A percentile compares a stretch with the other conserved stretches of the same genome.
Conservation (phyloP, 2,113 vertebrate species). For the Acanthisitta chloris region DNA sequence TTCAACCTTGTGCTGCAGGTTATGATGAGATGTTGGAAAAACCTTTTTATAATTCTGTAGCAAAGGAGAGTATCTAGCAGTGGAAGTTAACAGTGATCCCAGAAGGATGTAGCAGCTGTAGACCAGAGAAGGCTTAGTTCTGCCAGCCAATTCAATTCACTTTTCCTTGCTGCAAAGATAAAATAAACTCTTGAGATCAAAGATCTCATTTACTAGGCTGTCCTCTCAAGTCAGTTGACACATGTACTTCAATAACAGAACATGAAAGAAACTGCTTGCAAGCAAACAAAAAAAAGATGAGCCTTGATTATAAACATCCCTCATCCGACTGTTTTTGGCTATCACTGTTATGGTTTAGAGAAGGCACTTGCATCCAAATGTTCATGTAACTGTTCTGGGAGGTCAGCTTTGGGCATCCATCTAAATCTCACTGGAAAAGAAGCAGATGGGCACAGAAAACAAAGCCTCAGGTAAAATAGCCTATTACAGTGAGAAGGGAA, state of each 20-base stretch:
- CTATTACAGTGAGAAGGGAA: background rate
- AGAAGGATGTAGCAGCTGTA: slow-evolving; percentile 42
- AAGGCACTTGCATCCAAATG: background rate
- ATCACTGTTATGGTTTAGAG: background rate
- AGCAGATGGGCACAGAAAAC: background rate
- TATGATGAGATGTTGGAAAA: background rate
- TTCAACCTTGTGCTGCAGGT: background rate
- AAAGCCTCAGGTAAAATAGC: background rate
- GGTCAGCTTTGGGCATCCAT: background rate
- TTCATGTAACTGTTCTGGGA: background rate
- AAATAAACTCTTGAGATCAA: slow-evolving; percentile 67
- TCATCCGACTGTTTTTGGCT: background rate
- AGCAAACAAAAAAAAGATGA: slow-evolving; percentile 22
- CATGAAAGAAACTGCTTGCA: slow-evolving; percentile 38
- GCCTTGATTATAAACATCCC: slow-evolving; percentile 15
- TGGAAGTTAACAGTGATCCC: background rate
- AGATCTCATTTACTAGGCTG: slow-evolving; percentile 53
- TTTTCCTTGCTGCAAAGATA: slow-evolving; percentile 56
- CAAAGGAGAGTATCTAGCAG: background rate
- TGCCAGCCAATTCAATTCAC: slow-evolving; percentile 45
- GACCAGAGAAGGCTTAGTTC: slow-evolving; percentile 47
- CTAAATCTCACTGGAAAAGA: background rate
- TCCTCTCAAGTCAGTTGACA: slow-evolving; percentile 47
- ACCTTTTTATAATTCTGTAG: background rate
- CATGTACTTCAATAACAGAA: slow-evolving; percentile 33